Evolutionary conservation across 2,113 vertebrate species (phyloP).

Genomic region (Numenius arquata): DNA sequence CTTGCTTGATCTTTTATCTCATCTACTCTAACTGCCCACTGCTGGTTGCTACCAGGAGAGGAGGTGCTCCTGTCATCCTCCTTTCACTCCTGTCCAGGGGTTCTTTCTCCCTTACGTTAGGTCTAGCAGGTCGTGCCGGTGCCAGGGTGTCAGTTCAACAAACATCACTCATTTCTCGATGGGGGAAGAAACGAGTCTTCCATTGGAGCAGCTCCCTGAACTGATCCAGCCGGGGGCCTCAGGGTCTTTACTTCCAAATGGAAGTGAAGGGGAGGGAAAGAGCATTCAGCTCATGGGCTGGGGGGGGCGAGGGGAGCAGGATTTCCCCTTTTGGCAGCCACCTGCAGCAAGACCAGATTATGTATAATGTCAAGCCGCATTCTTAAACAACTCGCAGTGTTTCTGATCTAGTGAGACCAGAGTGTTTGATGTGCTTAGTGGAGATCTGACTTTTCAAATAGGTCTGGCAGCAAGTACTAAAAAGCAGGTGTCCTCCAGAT

Average conservation of each 20-base stretch:
- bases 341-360: conserved; percentile 42
- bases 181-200: not conserved
- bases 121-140: not conserved
- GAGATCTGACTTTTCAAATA: conserved; percentile 49
- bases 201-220: not conserved
- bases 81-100: not conserved
- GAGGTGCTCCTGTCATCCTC: not conserved
- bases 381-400: conserved; percentile 33
- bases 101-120: not conserved
- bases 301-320: not conserved
- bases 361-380: conserved; percentile 28
- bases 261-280: not conserved
- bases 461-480: conserved; percentile 40
- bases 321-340: conserved; percentile 46
- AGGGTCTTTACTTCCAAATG: not conserved
- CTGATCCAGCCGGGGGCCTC: not conserved
- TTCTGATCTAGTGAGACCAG: conserved; percentile 35
- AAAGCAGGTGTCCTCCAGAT: conserved; percentile 62
- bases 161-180: not conserved
- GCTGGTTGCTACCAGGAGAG: not conserved
- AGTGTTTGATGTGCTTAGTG: conserved; percentile 52
- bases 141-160: not conserved
- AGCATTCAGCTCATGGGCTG: not conserved
- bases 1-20: not conserved
- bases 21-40: not conserved